These are phyloP conservation scores for Leucoraja erinaceus DNA, from an alignment of 2,113 vertebrate genomes.

Conservation along the genomic window DNA sequence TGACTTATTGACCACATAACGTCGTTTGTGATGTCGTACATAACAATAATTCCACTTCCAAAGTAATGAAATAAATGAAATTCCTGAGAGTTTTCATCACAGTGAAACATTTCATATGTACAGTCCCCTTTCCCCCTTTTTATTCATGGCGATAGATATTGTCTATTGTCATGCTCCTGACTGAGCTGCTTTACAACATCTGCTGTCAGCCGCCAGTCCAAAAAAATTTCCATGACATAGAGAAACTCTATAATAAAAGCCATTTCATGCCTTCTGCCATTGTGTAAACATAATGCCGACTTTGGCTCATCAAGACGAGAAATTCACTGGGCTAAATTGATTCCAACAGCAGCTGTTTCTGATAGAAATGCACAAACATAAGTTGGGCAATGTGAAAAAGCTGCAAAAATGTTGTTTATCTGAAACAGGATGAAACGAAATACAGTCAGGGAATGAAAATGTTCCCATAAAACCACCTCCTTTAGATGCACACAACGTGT, in stretches of 20 bases:
- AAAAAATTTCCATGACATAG: not conserved
- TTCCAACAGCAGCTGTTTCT: constrained; percentile 26
- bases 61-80: not conserved
- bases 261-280: not conserved
- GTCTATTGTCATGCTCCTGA: not conserved
- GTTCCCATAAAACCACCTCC: not conserved
- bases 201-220: not conserved
- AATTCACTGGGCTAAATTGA: not conserved
- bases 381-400: not conserved
- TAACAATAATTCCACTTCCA: not conserved
- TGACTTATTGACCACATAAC: not conserved
- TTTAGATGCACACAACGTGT: not conserved
- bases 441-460: not conserved
- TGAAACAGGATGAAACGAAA: not conserved
- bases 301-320: not conserved
- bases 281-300: not conserved
- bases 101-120: not conserved
- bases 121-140: not conserved
- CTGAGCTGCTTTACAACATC: not conserved
- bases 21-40: not conserved
- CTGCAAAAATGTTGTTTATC: not conserved
- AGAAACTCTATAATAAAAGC: not conserved
- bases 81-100: not conserved
- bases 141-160: not conserved
- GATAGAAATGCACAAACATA: not conserved